These are phyloP conservation scores for Uromys caudimaculatus DNA, from an alignment of 2,797 vertebrate genomes.

Conservation along the genomic window DNA sequence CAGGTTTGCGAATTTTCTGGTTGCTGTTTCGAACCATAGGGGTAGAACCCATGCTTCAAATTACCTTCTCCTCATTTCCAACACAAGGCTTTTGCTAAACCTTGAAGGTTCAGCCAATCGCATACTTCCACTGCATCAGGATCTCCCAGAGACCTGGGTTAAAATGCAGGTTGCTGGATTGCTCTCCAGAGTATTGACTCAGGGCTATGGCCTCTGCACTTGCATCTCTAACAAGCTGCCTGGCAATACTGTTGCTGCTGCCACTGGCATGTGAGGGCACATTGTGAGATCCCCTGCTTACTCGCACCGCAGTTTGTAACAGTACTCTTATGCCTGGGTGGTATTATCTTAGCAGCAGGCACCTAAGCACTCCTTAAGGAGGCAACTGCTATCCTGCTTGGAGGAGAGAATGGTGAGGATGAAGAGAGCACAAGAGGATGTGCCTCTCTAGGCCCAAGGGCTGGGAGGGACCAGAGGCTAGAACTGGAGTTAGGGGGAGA, in stretches of 20 bases:
- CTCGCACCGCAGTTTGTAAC: not conserved
- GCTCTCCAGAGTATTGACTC: not conserved
- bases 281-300: not conserved
- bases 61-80: not conserved
- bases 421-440: not conserved
- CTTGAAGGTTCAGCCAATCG: not conserved
- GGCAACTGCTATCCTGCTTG: not conserved
- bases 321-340: not conserved
- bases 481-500: not conserved
- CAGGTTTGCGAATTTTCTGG: not conserved
- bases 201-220: not conserved
- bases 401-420: not conserved
- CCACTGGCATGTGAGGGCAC: not conserved
- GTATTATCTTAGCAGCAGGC: not conserved
- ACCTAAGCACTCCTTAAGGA: not conserved
- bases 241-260: no score
- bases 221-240: not conserved
- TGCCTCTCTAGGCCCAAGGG: not conserved
- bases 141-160: not conserved
- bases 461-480: not conserved
- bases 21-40: not conserved
- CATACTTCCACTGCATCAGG: not conserved
- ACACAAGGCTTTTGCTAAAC: not conserved
- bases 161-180: not conserved
- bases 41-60: not conserved